phyloP scores from a whole-genome alignment of 2,113 vertebrate genomes.

The Tragelaphus imberbis region DNA sequence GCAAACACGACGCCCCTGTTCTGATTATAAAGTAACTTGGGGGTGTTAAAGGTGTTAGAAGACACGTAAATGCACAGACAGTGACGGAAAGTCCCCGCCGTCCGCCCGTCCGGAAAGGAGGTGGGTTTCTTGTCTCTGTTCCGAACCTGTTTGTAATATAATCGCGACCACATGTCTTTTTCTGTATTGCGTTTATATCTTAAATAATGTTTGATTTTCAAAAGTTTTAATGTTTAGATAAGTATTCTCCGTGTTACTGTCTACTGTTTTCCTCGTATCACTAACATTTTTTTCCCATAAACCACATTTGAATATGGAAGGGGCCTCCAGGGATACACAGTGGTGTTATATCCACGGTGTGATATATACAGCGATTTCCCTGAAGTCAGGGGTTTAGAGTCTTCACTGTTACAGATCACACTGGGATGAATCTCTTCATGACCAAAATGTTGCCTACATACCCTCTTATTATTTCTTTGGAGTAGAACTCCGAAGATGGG shows the following conservation, averaged over 20 bases:
- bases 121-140: not conserved
- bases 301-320: not conserved
- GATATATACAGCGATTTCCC: not conserved
- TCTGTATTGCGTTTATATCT: not conserved
- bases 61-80: not conserved
- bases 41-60: not conserved
- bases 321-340: not conserved
- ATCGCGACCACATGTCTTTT: not conserved
- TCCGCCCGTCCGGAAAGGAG: too few species aligned
- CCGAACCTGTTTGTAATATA: not conserved
- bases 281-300: not conserved
- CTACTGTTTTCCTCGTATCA: not conserved
- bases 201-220: not conserved
- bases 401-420: not conserved
- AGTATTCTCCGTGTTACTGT: not conserved
- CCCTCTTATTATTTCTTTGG: not conserved
- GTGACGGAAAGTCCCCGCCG: not conserved
- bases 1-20: not conserved
- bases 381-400: not conserved
- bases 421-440: not conserved
- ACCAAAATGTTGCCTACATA: not conserved
- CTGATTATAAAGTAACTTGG: not conserved
- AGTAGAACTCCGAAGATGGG: not conserved
- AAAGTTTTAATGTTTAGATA: not conserved
- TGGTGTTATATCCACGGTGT: rapidly evolving